Percentiles rank a stretch among this genome's conserved stretches.
Evolutionary conservation across 1,140 invertebrate genomes (phyloP).

Genomic region (Solenopsis fugax): DNA sequence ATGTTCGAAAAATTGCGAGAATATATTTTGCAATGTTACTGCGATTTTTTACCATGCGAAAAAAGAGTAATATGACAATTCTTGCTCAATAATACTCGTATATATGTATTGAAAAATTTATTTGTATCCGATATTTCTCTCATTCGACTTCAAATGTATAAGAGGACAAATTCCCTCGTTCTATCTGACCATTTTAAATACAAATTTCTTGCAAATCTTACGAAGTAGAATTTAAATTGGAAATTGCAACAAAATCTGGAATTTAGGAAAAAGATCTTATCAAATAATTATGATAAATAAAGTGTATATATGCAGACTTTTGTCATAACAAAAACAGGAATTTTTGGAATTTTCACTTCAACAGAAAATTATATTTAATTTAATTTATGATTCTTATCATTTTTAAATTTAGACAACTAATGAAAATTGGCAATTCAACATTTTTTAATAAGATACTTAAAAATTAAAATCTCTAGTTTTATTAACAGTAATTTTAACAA

Average conservation of each 20-base stretch:
- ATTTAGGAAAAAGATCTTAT: not conserved
- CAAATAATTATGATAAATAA: not conserved
- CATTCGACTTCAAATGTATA: not conserved
- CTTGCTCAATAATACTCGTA: slow-evolving; percentile 41
- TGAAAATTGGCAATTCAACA: not conserved
- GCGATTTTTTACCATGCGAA: not conserved
- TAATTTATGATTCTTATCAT: not conserved
- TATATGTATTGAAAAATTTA: slow-evolving; percentile 80
- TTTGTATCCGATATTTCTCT: slow-evolving; percentile 64
- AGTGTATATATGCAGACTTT: not conserved
- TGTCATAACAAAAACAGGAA: not conserved
- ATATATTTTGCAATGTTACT: not conserved
- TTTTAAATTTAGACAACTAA: not conserved
- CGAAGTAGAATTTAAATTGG: not conserved
- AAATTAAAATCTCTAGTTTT: not conserved
- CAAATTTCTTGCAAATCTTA: not conserved
- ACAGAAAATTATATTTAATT: not conserved
- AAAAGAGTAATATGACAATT: slow-evolving; percentile 6
- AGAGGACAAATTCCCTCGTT: not conserved
- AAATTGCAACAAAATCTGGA: not conserved
- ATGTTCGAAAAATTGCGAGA: slow-evolving; percentile 8
- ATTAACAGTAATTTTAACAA: not conserved
- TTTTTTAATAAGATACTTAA: not conserved
- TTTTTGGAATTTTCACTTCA: not conserved
- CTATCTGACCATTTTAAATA: not conserved